Conservation (phyloP, 1,140 invertebrate genomes). For the Polypedilum vanderplanki region DNA sequence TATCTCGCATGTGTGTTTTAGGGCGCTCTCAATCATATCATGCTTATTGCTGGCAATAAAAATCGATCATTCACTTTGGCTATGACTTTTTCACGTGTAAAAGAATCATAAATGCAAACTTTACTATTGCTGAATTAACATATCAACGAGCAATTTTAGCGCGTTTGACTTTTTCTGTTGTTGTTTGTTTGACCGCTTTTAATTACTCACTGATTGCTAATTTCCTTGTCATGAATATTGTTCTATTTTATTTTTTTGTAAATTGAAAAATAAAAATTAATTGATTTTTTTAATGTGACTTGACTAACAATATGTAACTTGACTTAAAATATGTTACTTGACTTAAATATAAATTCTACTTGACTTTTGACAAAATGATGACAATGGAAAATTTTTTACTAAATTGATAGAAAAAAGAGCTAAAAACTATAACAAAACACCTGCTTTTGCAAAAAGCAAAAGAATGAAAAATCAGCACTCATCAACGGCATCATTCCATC, state of each 20-base stretch:
- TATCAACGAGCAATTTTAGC: not conserved
- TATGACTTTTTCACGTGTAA: not conserved
- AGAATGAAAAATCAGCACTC: slow-evolving; percentile 16
- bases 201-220: slow-evolving; percentile 3
- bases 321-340: too few species aligned
- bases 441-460: not conserved
- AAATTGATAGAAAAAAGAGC: too few species aligned
- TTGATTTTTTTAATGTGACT: too few species aligned
- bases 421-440: not conserved
- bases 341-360: too few species aligned
- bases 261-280: too few species aligned
- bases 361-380: too few species aligned
- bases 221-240: slow-evolving; percentile 12
- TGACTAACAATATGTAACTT: too few species aligned
- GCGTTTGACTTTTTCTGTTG: not conserved
- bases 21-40: slow-evolving; percentile 9
- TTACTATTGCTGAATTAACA: not conserved
- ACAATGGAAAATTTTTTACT: too few species aligned
- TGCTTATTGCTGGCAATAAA: not conserved
- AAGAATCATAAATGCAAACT: too few species aligned
- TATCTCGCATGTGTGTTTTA: not conserved
- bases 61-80: not conserved
- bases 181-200: not conserved
- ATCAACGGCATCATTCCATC: slow-evolving; percentile 7
- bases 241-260: not conserved